Evolutionary conservation across 1,140 invertebrate species (phyloP), one percentile per base, ranked within the genome.

Genomic region (Caenorhabditis briggsae): DNA sequence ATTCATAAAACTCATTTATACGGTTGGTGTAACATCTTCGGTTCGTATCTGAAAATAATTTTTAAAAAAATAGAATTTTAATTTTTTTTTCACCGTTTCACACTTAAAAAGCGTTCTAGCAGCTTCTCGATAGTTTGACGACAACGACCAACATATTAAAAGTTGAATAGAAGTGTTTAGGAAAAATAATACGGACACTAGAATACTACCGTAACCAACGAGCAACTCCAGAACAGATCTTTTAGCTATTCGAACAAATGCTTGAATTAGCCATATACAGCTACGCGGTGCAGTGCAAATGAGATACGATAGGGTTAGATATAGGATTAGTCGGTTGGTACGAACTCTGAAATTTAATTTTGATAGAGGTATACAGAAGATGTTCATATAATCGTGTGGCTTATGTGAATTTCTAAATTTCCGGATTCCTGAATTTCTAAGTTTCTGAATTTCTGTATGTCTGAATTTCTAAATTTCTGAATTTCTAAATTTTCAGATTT

Each of bases 311-410:
- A 70, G 5, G 2, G 64, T 46, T 5, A 70, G n/a, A n/a, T 23
- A 14, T 5, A 70, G 11, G 41, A 70, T 70, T 41, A 70, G 43
- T 46, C 64, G n/a, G 16, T 41, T 70, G 64, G 64, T 70, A 70
- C 64, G 64, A 1, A 23, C 5, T 46, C 64, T 64, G 61, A 7
- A 64, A 14, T 12, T 58, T 58, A n/a, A n/a, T n/a, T n/a, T n/a
- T n/a, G n/a, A n/a, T n/a, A n/a, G n/a, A n/a, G n/a, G n/a, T n/a
- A n/a, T n/a, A n/a, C n/a, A n/a, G n/a, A n/a, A n/a, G n/a, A n/a
- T n/a, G n/a, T n/a, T n/a, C n/a, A n/a, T n/a, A n/a, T n/a, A n/a
- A n/a, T n/a, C n/a, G n/a, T n/a, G n/a, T n/a, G n/a, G n/a, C n/a
- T n/a, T n/a, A n/a, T n/a, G n/a, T n/a, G n/a, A n/a, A n/a, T n/a